Base-by-base conservation (phyloP, 2,888 invertebrate genomes). In the Incurvaria masculella region DNA sequence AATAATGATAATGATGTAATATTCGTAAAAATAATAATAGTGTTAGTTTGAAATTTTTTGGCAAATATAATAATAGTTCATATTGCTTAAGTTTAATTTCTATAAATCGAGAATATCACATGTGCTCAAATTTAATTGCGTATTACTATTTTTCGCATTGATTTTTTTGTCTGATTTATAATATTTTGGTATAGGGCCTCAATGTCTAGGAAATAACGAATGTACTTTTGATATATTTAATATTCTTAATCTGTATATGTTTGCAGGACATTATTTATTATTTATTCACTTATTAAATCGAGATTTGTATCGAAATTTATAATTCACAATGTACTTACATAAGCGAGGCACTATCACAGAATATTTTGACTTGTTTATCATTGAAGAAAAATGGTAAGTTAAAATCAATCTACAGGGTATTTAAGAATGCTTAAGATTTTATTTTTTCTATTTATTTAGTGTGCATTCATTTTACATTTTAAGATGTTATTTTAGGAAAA, bases 381-480 rank as follows among this genome's bases (percentile, higher is more conserved):
- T 33, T 33, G 33, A 8, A 41, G 46, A 49, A 44, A 51, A 51
- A 38, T 57, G 57, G 59, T 65, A 57, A 61, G 58, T 64, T 62
- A 63, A 68, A 69, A 69, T 68, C 72, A 75, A 75, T 73, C 73
- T 75, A 78, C 76, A 78, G 78, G 76, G 76, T 78, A 78, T 78
- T 74, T 74, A 76, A 74, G 72, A 74, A 75, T 69, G 72, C 73
- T 72, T 76, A 72, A 73, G 75, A 67, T 68, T 67, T 70, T 66
- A 73, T 66, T 70, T 73, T 73, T 74, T 70, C 67, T 76, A 73
- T 74, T 74, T 75, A 72, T 73, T 66, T 60, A 58, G 61, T 58
- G 59, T 56, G 61, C 57, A 33, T 33, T 33, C 4, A 33, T 33
- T 14, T 23, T 23, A n/a, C n/a, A n/a, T n/a, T n/a, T n/a, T n/a